Percentiles rank a stretch among this genome's conserved stretches.
Conservation (phyloP, 2,113 vertebrate genomes). For the Thalassarche chlororhynchos region DNA sequence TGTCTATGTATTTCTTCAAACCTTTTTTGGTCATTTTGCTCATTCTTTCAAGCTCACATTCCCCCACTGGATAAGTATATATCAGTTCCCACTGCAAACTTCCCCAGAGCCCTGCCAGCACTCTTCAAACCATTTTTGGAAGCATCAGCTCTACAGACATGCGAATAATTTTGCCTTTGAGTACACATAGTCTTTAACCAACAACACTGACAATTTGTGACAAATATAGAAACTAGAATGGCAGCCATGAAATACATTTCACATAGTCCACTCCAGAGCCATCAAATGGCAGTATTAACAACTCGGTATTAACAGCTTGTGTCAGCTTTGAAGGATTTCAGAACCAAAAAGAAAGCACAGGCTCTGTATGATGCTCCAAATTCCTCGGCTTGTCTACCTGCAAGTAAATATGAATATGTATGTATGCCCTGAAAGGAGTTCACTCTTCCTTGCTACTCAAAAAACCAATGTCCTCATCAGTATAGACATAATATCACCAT, state of each 20-base stretch:
- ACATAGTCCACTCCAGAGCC: background rate
- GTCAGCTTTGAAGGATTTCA: conserved; percentile 17
- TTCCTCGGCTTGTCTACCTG: background rate
- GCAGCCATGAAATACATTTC: conserved; percentile 31
- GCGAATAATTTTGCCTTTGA: background rate
- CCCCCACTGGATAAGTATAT: background rate
- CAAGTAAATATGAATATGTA: background rate
- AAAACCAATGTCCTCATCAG: background rate
- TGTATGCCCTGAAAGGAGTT: background rate
- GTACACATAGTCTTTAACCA: background rate
- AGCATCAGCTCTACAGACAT: background rate
- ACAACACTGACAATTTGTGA: background rate
- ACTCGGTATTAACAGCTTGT: background rate
- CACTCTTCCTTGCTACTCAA: background rate
- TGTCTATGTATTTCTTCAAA: background rate
- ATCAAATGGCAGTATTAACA: background rate
- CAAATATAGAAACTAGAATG: background rate
- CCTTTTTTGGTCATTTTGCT: background rate
- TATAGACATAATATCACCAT: background rate
- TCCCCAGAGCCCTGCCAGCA: background rate
- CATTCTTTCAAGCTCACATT: background rate
- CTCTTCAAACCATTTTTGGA: background rate
- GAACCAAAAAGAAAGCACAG: background rate
- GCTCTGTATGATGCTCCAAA: background rate
- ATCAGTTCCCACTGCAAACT: background rate